phyloP scores from a whole-genome alignment of 2,797 vertebrate genomes.

The Tamandua tetradactyla region DNA sequence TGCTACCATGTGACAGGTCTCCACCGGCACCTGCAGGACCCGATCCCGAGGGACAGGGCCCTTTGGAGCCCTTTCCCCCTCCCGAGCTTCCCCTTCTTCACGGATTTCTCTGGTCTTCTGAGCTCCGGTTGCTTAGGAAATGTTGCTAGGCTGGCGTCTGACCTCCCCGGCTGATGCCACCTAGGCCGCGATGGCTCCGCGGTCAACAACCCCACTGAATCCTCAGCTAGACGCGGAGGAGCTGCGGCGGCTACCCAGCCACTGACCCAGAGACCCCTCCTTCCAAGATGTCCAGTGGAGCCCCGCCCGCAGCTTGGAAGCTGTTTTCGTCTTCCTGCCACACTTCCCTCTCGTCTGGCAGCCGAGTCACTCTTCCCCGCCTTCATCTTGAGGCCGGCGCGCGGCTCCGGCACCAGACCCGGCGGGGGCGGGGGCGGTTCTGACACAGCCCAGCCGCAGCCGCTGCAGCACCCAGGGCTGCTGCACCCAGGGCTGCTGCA shows the following conservation, averaged over 20 bases:
- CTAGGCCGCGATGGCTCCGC: neutral
- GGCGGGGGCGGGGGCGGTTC: slow-evolving; percentile 59
- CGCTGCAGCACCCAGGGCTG: too few relatives aligned
- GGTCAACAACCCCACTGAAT: neutral
- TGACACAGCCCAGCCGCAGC: neutral
- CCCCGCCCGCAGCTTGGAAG: neutral
- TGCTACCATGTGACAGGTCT: slow-evolving; percentile 40
- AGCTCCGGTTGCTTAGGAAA: slow-evolving; percentile 40
- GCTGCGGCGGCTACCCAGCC: neutral
- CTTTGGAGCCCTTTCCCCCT: neutral
- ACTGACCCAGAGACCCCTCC: neutral
- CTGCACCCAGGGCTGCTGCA: accelerated
- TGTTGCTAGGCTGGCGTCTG: neutral
- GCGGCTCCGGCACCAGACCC: neutral
- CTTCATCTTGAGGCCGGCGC: neutral
- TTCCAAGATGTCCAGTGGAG: neutral
- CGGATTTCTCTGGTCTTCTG: neutral
- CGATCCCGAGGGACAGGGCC: neutral
- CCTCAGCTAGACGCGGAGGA: neutral
- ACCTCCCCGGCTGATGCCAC: neutral
- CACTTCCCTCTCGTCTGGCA: neutral
- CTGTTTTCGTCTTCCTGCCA: slow-evolving; percentile 31
- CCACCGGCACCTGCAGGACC: neutral
- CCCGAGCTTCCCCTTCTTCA: slow-evolving; percentile 27
- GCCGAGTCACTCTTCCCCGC: slow-evolving; percentile 32